Percentiles rank a stretch among this genome's conserved stretches.
Conservation (phyloP, 2,797 vertebrate genomes). For the Muscicapa comitata region DNA sequence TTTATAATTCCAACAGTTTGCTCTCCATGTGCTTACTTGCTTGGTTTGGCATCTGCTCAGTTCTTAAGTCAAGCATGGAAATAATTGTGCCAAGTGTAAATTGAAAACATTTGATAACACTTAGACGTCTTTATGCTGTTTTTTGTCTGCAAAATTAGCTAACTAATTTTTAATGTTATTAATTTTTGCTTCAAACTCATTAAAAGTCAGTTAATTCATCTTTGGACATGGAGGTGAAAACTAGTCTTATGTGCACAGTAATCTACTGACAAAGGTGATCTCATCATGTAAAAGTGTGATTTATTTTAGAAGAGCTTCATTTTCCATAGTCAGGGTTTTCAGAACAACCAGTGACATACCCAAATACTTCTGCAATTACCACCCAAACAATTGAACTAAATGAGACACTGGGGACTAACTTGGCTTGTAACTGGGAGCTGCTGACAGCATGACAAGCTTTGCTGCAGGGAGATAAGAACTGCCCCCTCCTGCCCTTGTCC, state of each 20-base stretch:
- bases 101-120: constrained; percentile 19
- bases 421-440: background rate
- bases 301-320: background rate
- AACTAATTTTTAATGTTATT: background rate
- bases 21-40: background rate
- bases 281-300: background rate
- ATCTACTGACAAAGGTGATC: background rate
- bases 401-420: background rate
- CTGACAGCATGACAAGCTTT: background rate
- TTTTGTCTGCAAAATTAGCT: background rate
- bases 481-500: fast-evolving
- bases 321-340: background rate
- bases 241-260: background rate
- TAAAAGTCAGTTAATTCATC: background rate
- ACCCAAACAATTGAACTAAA: background rate
- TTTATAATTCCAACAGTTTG: background rate
- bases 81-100: constrained; percentile 34
- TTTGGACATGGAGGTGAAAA: background rate
- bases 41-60: constrained; percentile 10
- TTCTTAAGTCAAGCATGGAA: constrained; percentile 23
- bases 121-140: background rate
- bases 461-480: background rate
- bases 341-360: background rate
- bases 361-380: constrained; percentile 1
- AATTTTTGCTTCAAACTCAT: background rate